Conservation (phyloP, 2,113 vertebrate genomes). For the Takifugu bimaculatus region DNA sequence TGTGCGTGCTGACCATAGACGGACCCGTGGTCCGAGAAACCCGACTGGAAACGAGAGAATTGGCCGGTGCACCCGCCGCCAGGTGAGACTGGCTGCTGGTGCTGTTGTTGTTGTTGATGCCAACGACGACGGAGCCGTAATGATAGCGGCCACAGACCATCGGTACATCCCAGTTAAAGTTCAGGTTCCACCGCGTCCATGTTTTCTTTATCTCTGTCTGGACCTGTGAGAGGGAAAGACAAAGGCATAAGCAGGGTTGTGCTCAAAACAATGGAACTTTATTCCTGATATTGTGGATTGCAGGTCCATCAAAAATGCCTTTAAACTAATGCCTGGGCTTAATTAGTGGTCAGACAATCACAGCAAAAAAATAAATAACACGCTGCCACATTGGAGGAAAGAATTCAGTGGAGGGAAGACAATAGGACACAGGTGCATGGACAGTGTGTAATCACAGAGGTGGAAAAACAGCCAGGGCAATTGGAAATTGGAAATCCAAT, state of each 20-base stretch:
- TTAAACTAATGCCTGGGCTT: too few relatives aligned
- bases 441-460: too few relatives aligned
- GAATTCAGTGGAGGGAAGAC: too few relatives aligned
- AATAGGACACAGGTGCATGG: too few relatives aligned
- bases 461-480: too few relatives aligned
- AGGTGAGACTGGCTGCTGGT: slow-evolving; percentile 82
- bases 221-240: slow-evolving; percentile 66
- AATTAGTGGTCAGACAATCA: too few relatives aligned
- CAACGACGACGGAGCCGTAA: slow-evolving; percentile 81
- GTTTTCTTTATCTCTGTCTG: slow-evolving; percentile 87
- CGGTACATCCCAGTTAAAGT: slow-evolving; percentile 79
- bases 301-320: not conserved
- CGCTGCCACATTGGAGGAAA: too few relatives aligned
- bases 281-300: not conserved
- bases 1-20: slow-evolving; percentile 52
- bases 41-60: slow-evolving; percentile 71
- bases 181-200: slow-evolving; percentile 82
- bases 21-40: slow-evolving; percentile 43
- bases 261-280: not conserved
- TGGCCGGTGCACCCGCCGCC: slow-evolving; percentile 55
- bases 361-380: too few relatives aligned
- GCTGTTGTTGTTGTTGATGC: slow-evolving; percentile 79
- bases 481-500: too few relatives aligned
- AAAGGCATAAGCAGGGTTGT: accelerated
- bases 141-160: slow-evolving; percentile 77